Evolutionary conservation across 2,113 vertebrate genomes (phyloP), one percentile per base, ranked within the genome.

Genomic region (Gadus macrocephalus): DNA sequence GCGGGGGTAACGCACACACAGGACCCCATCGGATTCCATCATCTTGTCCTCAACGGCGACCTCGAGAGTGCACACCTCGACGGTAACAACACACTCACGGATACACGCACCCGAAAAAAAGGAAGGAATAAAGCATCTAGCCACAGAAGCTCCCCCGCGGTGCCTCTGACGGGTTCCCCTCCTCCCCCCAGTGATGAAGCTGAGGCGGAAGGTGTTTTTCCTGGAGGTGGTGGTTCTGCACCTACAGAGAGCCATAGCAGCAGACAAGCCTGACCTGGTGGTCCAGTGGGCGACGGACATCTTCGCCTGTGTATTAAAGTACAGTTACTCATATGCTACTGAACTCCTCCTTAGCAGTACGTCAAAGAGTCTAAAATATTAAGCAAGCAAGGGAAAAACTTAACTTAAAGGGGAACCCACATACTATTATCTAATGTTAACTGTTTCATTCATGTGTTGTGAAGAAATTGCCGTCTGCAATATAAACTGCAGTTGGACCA

Each of bases 141-240:
- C 12, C 3, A 64, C 3, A 49, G 35, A 61, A 0, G 17, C 27
- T n/a, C 28, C 56, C 42, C 31, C 49, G 31, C 31, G 31, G 31
- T 4, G 31, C 31, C 31, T 35, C 31, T 35, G 31, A 35, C 56
- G 16, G 2, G 55, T 0, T 53, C 31, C 31, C 28, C 5, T 68
- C 62, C 9, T 77, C 7, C 65, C 20, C 14, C 53, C 80, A 99
- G 97, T 98, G 71, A 92, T 95, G 91, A 95, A 94, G 83, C 91
- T 95, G 80, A 93, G 87, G 79, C 77, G 76, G 0, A 91, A 88
- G 59, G 35, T 84, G 17, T 90, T 91, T 79, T 98, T 98, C 81
- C 85, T 95, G 75, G 95, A 98, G 83, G 93, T 93, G 80, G 94
- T 95, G 35, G 89, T 89, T 5, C 87, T 92, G 62, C 81, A 97